Conservation (phyloP, 2,888 invertebrate species). For the Microctonus hyperodae region DNA sequence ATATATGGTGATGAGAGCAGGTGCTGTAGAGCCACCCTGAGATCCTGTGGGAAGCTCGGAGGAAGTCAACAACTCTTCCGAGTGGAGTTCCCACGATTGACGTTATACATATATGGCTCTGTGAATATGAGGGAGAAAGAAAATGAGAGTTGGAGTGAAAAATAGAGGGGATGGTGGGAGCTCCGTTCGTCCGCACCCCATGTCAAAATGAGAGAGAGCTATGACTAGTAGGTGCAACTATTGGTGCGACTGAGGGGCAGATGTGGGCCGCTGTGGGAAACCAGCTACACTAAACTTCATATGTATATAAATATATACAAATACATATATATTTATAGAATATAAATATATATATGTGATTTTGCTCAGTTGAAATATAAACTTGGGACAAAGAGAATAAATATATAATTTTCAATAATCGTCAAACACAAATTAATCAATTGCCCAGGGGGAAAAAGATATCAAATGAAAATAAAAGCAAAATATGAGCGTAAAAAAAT, state of each 20-base stretch:
- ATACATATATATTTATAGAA: no score
- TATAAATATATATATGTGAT: neutral
- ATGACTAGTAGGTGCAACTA: conserved; percentile 41
- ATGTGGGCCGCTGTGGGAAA: conserved; percentile 62
- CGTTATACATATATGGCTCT: conserved; percentile 28
- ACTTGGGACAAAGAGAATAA: neutral
- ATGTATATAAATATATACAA: neutral
- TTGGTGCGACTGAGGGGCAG: conserved; percentile 52
- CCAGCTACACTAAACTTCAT: conserved; percentile 41
- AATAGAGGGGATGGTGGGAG: conserved; percentile 25
- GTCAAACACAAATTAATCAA: neutral
- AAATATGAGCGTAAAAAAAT: no score
- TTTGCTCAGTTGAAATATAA: neutral
- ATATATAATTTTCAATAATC: neutral
- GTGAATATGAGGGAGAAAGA: conserved; percentile 9
- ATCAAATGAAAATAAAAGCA: neutral
- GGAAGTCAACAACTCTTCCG: conserved; percentile 64
- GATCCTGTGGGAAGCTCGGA: conserved; percentile 62
- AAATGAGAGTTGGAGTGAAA: conserved; percentile 26
- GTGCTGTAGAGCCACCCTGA: conserved; percentile 51
- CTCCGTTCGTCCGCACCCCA: conserved; percentile 41
- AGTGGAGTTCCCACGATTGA: conserved; percentile 63
- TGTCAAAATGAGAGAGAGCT: conserved; percentile 28
- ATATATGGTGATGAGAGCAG: conserved; percentile 50
- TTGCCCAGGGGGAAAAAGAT: neutral